Evolutionary conservation across 53 echinoderm and acorn worm species (phyloP).

Genomic region (Luidia sarsii): DNA sequence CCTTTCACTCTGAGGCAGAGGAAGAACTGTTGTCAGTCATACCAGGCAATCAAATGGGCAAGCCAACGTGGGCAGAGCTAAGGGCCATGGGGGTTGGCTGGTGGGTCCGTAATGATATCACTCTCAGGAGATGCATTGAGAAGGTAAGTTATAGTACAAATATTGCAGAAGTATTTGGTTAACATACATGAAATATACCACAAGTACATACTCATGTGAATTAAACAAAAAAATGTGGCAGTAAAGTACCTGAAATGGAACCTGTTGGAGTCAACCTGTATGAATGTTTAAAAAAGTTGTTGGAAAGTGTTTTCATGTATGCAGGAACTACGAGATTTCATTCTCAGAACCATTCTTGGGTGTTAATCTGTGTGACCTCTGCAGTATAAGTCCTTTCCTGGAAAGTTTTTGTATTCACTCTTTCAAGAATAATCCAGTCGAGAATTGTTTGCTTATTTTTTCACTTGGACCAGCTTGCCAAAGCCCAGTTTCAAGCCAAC

Average conservation of each 20-base stretch:
- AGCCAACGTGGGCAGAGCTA: conserved; percentile 94
- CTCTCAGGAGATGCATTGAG: conserved; percentile 88
- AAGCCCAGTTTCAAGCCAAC: conserved; percentile 93
- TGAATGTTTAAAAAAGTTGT: too few species aligned
- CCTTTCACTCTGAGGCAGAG: conserved; percentile 98
- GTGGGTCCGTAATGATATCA: conserved; percentile 98
- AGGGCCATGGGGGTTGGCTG: conserved; percentile 96
- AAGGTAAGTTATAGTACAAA: conserved; percentile 89
- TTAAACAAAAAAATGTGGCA: too few species aligned
- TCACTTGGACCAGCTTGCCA: conserved; percentile 99
- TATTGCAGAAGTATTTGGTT: not conserved
- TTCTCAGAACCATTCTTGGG: too few species aligned
- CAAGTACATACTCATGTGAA: not conserved
- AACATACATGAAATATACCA: not conserved
- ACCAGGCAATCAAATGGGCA: conserved; percentile 90
- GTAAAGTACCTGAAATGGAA: too few species aligned
- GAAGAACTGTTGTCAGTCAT: conserved; percentile 85
- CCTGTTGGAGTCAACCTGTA: too few species aligned
- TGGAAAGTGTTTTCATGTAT: too few species aligned
- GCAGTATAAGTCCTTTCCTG: too few species aligned
- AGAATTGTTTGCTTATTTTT: too few species aligned
- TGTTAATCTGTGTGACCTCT: too few species aligned
- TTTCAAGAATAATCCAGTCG: too few species aligned
- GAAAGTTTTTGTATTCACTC: too few species aligned
- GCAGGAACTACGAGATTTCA: too few species aligned